phyloP scores from a whole-genome alignment of 2,888 invertebrate species.

The Abrostola triplasia region DNA sequence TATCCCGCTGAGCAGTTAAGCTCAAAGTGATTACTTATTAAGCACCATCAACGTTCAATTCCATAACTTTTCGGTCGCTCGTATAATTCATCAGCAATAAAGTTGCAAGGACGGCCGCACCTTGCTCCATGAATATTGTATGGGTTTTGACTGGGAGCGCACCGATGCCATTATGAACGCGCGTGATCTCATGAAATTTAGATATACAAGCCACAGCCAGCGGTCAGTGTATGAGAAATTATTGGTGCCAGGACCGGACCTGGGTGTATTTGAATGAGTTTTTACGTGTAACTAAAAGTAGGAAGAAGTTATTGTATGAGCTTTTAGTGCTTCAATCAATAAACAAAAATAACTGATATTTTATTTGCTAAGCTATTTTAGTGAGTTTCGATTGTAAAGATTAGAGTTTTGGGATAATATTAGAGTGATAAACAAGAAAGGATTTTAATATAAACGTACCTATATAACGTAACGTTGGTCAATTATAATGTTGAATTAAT shows the following conservation, averaged over 20 bases:
- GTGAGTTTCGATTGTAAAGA: too few relatives aligned
- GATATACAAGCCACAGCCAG: conserved; percentile 43
- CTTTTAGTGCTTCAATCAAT: too few relatives aligned
- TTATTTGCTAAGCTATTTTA: too few relatives aligned
- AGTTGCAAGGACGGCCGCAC: conserved; percentile 41
- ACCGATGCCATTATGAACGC: conserved; percentile 56
- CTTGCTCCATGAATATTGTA: conserved; percentile 62
- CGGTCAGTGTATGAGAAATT: conserved; percentile 48
- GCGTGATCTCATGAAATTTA: conserved; percentile 65
- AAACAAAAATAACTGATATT: too few relatives aligned
- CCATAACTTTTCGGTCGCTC: conserved; percentile 39
- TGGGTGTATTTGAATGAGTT: background rate
- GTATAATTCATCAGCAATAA: conserved; percentile 48
- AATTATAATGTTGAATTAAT: too few relatives aligned
- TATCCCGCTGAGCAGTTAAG: conserved; percentile 10
- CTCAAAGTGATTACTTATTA: conserved; percentile 39
- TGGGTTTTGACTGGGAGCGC: conserved; percentile 61
- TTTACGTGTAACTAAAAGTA: too few relatives aligned
- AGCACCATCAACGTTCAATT: conserved; percentile 36
- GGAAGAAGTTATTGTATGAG: too few relatives aligned
- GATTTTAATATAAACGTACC: too few relatives aligned
- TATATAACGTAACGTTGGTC: too few relatives aligned
- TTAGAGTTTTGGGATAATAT: too few relatives aligned
- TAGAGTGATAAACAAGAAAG: too few relatives aligned
- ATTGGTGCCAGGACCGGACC: conserved; percentile 23